These are phyloP conservation scores for Xenentodon cancila DNA, from an alignment of 2,797 vertebrate species.

Conservation along the genomic window DNA sequence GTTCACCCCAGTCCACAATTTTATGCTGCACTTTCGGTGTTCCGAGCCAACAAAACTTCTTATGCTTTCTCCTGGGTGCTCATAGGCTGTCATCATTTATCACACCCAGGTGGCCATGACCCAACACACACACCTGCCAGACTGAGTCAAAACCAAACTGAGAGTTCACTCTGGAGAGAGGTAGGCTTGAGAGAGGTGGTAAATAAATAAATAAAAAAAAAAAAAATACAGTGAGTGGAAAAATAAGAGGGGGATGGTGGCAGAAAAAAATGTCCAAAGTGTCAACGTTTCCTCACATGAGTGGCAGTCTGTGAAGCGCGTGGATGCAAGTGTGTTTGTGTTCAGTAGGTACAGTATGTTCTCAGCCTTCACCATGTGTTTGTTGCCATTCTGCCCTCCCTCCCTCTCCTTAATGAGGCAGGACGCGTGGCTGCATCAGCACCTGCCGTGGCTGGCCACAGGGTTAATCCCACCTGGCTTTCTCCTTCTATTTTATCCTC, in stretches of 20 bases:
- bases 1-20: constrained; percentile 20
- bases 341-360: constrained; percentile 51
- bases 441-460: constrained; percentile 78
- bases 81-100: constrained; percentile 38
- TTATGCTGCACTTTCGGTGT: constrained; percentile 10
- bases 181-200: background rate
- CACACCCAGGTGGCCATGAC: constrained; percentile 9
- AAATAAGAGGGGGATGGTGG: background rate
- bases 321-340: constrained; percentile 54
- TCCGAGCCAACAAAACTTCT: constrained; percentile 24
- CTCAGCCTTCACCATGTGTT: constrained; percentile 61
- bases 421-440: constrained; percentile 76
- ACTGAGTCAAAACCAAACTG: constrained; percentile 14
- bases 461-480: constrained; percentile 80
- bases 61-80: constrained; percentile 27
- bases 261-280: constrained; percentile 22
- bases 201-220: background rate
- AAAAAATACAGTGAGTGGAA: constrained; percentile 2
- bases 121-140: background rate
- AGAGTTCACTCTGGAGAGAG: constrained; percentile 14
- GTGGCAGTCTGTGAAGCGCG: constrained; percentile 40
- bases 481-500: constrained; percentile 58
- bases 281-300: constrained; percentile 35
- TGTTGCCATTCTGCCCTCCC: constrained; percentile 72
- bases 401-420: constrained; percentile 77